Evolutionary conservation across 2,888 invertebrate species (phyloP).

Genomic region (Macrophya annulata): DNA sequence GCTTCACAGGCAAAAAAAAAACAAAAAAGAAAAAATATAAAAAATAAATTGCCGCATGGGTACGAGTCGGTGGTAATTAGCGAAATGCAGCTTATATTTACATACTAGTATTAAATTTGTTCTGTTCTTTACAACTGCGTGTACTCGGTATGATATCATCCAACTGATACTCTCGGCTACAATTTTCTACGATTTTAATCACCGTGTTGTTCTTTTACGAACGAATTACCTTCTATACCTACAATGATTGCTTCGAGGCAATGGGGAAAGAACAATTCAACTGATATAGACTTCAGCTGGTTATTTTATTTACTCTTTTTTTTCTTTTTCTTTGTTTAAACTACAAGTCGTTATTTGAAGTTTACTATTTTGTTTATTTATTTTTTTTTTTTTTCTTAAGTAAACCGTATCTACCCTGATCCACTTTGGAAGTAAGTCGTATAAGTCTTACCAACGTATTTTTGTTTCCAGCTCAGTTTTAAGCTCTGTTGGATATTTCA

Average conservation of each 20-base stretch:
- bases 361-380: too few relatives aligned
- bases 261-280: neutral
- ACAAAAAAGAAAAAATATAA: neutral
- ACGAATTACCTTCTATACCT: neutral
- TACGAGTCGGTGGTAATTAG: constrained; percentile 9
- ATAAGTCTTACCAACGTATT: neutral
- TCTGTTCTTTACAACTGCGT: neutral
- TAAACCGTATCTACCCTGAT: neutral
- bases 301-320: neutral
- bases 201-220: neutral
- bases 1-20: neutral
- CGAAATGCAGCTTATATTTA: constrained; percentile 22
- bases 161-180: neutral
- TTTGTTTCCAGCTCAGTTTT: constrained; percentile 17
- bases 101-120: constrained; percentile 30
- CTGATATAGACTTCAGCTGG: neutral
- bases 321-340: neutral
- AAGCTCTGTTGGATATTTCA: constrained; percentile 19
- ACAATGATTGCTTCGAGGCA: neutral
- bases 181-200: neutral
- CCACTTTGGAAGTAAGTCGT: neutral
- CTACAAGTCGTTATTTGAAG: constrained; percentile 7
- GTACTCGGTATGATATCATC: neutral
- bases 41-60: neutral
- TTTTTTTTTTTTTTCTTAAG: constrained; percentile 7